Evolutionary conservation across 2,888 invertebrate genomes (phyloP).

Genomic region (Drosophila emarginata): DNA sequence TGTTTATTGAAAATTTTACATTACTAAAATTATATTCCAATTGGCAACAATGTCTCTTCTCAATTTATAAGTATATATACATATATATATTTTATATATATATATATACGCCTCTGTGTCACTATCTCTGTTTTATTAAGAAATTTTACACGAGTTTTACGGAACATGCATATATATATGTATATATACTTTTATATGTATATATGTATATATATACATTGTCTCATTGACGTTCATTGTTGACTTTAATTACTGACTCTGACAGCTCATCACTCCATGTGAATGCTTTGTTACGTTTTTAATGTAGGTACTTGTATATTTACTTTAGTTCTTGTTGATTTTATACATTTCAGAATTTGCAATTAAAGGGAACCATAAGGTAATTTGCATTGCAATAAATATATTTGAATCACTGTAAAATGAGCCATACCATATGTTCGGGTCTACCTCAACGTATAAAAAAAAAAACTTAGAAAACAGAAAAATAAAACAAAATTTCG

Average conservation of each 20-base stretch:
- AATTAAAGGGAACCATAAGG: background rate
- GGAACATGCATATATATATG: conserved; percentile 2
- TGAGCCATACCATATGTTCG: background rate
- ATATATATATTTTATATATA: no score
- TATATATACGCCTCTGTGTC: background rate
- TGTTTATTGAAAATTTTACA: no score
- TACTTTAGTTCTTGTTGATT: conserved; percentile 1
- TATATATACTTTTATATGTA: conserved; percentile 19
- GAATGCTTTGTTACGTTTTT: background rate
- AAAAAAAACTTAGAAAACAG: background rate
- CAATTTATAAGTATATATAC: background rate
- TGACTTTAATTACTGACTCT: conserved; percentile 54
- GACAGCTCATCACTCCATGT: conserved; percentile 1
- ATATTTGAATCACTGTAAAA: conserved; percentile 2
- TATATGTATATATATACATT: conserved; percentile 2
- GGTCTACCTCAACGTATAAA: background rate
- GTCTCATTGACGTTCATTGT: conserved; percentile 37
- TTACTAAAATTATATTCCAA: no score
- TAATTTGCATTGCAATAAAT: background rate
- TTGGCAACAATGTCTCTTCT: background rate
- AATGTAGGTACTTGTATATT: background rate
- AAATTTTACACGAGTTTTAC: background rate
- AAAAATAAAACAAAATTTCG: background rate
- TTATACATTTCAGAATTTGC: background rate
- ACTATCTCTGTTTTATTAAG: background rate